Base-by-base conservation (phyloP, 2,113 vertebrate genomes). In the Rutilus rutilus region DNA sequence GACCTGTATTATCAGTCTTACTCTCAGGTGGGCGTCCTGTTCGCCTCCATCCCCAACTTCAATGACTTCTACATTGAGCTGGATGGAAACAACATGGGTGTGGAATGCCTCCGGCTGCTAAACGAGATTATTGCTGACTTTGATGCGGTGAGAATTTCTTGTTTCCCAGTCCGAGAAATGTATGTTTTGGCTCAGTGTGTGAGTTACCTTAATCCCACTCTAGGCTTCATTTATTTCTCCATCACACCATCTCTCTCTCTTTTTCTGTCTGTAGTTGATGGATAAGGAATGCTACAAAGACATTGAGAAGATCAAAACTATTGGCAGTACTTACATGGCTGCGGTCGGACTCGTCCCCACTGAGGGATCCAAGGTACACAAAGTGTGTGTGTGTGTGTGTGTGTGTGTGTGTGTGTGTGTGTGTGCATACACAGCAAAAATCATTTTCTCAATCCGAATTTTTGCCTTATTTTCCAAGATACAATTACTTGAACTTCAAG, bases 11-110 rank as follows among this genome's bases (percentile, higher is more conserved):
- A 99, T 90, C 98, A 99, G 93, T 99, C 98, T 4, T 99, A 99
- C 87, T 95, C 97, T 85, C 98, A 99, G 94, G 98, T 99, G 4
- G 98, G 98, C 6, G 98, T 99, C 89, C 93, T 99, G 94, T 99
- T 99, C 57, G 98, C 98, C 88, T 99, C 98, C 89, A 99, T 99
- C 88, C 97, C 98, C 90, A 99, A 99, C 94, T 99, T 99, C 92
- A 99, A 99, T 7, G 98, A 99, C 95, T 99, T 99, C 95, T 99
- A 99, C 95, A 99, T 99, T 0, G 98, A 99, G 93, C 93, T 99
- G 93, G 98, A 99, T 0, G 98, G 98, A 84, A 99, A 99, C 95
- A 99, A 99, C 93, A 99, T 99, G 98, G 98, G 98, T 60, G 98
- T 99, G 30, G 98, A 99, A 89, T 99, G 98, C 92, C 96, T 99